Evolutionary conservation across 2,888 invertebrate genomes (phyloP), one percentile per base, ranked within the genome.

Genomic region (Hoplodrina ambigua): DNA sequence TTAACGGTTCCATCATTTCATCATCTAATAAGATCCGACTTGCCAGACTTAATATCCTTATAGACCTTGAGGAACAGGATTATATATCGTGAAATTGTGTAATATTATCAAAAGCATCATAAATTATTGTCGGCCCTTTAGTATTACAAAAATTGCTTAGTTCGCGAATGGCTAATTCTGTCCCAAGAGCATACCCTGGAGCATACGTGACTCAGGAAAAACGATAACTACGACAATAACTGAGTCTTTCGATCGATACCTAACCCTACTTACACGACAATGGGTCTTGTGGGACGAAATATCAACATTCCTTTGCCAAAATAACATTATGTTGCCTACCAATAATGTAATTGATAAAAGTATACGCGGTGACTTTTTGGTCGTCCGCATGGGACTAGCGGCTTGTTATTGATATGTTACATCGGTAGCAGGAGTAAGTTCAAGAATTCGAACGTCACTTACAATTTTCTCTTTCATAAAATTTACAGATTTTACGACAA

Each of bases 141-240:
- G 79, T 86, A 83, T 87, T 84, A 78, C 82, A 80, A 81, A 88
- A 87, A 84, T 85, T 86, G 85, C 85, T 87, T 83, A 77, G 73
- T 82, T 82, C 76, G 82, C 83, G 81, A 87, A 87, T 84, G 76
- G 80, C 81, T 86, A 86, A 86, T 86, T 86, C 80, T 80, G 77
- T 85, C 86, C 83, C 86, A 69, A 75, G 80, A 80, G 81, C 76
- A 78, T 76, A 70, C 86, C 79, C 80, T 69, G 66, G 78, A 82
- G 79, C 73, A 84, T 82, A 81, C 78, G 80, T 73, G 77, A 80
- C 80, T 83, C 75, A 66, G 69, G 78, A 75, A 83, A 85, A 82
- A 84, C 78, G 75, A 69, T 81, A 83, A 78, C 74, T 75, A 78
- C 72, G 77, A 72, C 79, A 82, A 78, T 82, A 82, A 81, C 72